Conservation (phyloP, 2,888 invertebrate genomes). For the Ferdinandea cuprea region DNA sequence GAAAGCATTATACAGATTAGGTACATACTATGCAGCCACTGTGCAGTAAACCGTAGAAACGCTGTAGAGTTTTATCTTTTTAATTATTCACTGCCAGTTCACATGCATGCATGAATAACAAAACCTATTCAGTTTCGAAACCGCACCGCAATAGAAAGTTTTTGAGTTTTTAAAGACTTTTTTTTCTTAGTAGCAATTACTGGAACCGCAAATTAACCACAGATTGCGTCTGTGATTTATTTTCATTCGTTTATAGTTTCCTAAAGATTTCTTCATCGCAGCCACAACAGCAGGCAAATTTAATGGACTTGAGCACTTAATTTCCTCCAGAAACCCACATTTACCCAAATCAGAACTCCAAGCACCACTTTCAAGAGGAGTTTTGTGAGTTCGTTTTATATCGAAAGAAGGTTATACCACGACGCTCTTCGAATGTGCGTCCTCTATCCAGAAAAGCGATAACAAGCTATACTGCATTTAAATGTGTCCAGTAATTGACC, state of each 20-base stretch:
- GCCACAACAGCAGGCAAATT: constrained; percentile 25
- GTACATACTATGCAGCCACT: no score
- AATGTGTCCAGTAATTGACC: constrained; percentile 69
- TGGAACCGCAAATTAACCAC: constrained; percentile 31
- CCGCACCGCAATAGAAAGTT: background rate
- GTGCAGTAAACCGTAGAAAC: no score
- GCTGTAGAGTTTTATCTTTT: no score
- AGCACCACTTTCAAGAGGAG: background rate
- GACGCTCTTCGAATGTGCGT: background rate
- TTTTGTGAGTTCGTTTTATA: constrained; percentile 18
- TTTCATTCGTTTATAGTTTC: constrained; percentile 9
- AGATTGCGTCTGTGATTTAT: constrained; percentile 33
- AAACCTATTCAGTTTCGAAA: no score
- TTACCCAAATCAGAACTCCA: constrained; percentile 58
- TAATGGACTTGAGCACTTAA: constrained; percentile 53
- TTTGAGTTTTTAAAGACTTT: constrained; percentile 12
- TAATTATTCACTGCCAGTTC: no score
- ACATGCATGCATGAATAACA: no score
- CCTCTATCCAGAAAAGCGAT: background rate
- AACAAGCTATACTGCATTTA: constrained; percentile 16
- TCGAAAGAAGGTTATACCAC: background rate
- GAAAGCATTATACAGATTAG: no score
- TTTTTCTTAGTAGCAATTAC: constrained; percentile 29
- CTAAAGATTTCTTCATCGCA: background rate
- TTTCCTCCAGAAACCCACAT: constrained; percentile 53